These are phyloP conservation scores for Podilymbus podiceps DNA, from an alignment of 2,113 vertebrate species.

Conservation along the genomic window DNA sequence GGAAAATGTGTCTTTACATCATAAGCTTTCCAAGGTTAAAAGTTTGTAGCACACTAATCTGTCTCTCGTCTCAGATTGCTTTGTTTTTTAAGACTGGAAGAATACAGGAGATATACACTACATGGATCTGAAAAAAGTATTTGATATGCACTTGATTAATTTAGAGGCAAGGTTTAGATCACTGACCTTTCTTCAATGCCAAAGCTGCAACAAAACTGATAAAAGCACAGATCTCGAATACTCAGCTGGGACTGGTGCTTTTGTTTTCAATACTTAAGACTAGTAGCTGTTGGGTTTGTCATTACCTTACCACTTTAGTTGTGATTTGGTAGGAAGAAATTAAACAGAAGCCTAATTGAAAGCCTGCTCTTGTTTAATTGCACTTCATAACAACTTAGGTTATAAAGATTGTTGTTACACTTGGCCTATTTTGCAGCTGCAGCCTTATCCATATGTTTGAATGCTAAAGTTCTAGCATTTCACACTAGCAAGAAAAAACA, in stretches of 20 bases:
- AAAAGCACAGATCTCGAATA: background rate
- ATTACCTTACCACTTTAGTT: background rate
- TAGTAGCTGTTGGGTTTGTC: background rate
- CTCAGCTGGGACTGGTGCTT: background rate
- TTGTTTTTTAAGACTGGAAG: background rate
- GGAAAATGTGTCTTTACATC: background rate
- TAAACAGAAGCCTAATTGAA: background rate
- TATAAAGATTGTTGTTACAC: background rate
- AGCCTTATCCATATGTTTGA: background rate
- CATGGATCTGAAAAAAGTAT: background rate
- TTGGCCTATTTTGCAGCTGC: background rate
- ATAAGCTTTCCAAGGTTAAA: background rate
- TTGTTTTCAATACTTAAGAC: background rate
- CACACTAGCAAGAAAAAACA: background rate
- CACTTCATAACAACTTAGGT: background rate
- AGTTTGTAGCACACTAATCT: background rate
- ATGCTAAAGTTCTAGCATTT: background rate
- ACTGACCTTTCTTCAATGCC: background rate
- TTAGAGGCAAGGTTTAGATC: background rate
- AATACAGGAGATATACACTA: background rate
- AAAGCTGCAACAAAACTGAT: background rate
- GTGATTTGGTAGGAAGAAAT: background rate
- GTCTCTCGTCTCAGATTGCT: background rate
- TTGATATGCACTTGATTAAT: background rate
- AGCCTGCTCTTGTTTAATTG: background rate